Evolutionary conservation across 2,888 invertebrate genomes (phyloP).

Genomic region (Apamea monoglypha): DNA sequence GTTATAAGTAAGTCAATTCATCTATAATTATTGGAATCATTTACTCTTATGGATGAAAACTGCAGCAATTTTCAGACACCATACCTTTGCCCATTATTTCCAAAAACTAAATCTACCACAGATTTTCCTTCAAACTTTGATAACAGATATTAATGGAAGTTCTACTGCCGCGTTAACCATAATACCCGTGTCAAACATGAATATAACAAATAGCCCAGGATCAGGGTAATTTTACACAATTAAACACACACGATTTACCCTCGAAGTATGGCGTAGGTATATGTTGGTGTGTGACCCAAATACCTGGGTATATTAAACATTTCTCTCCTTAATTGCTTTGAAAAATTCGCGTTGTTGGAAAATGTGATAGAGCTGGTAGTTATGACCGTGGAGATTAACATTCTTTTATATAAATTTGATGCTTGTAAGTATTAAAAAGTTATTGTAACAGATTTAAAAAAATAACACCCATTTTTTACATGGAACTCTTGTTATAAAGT

Average conservation of each 20-base stretch:
- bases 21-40: neutral
- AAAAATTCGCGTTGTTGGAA: conserved; percentile 52
- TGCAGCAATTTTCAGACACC: neutral
- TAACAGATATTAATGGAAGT: conserved; percentile 31
- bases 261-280: conserved; percentile 18
- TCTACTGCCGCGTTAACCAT: conserved; percentile 13
- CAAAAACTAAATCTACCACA: neutral
- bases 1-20: neutral
- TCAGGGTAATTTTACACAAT: conserved; percentile 51
- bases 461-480: neutral
- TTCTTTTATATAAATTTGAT: conserved; percentile 20
- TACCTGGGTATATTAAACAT: conserved; percentile 62
- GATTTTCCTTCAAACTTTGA: neutral
- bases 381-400: conserved; percentile 9
- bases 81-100: neutral
- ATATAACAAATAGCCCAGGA: conserved; percentile 44
- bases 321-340: conserved; percentile 59
- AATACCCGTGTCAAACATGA: conserved; percentile 53
- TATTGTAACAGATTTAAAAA: neutral
- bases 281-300: conserved; percentile 59
- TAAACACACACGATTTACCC: conserved; percentile 49
- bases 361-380: conserved; percentile 33
- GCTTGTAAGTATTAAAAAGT: neutral
- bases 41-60: neutral
- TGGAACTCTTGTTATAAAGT: neutral